Evolutionary conservation across 92 coral and sea anemone species (phyloP).

Genomic region (Epizoanthus stellaris): DNA sequence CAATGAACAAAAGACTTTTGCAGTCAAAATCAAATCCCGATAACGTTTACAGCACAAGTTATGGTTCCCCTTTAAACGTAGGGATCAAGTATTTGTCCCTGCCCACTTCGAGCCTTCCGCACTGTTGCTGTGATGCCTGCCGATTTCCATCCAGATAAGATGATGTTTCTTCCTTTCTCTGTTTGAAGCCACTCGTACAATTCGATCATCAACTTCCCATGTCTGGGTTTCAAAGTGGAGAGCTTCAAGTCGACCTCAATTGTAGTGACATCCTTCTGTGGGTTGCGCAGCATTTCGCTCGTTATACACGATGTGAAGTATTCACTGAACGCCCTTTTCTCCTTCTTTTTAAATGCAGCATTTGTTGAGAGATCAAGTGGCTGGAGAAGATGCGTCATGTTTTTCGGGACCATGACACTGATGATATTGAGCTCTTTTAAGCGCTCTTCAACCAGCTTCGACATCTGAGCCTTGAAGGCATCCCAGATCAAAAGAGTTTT

Average conservation of each 20-base stretch:
- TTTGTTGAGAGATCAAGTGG: constrained; percentile 70
- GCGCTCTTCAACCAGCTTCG: constrained; percentile 32
- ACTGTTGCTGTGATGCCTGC: constrained; percentile 42
- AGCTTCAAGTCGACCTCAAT: constrained; percentile 68
- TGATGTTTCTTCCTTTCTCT: constrained; percentile 52
- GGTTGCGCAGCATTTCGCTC: constrained; percentile 61
- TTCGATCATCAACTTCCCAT: constrained; percentile 62
- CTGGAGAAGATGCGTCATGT: constrained; percentile 71
- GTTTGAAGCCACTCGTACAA: constrained; percentile 61
- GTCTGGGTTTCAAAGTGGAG: constrained; percentile 68
- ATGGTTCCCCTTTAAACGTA: constrained; percentile 31
- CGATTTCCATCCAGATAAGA: constrained; percentile 64
- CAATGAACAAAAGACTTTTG: background rate
- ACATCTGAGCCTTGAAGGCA: constrained; percentile 58
- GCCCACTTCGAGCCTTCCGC: constrained; percentile 36
- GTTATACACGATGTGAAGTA: constrained; percentile 72
- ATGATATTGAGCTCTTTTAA: constrained; percentile 52
- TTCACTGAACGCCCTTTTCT: constrained; percentile 69
- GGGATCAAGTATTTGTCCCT: constrained; percentile 45
- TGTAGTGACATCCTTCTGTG: constrained; percentile 65
- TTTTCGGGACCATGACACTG: constrained; percentile 67
- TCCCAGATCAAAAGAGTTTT: constrained; percentile 69
- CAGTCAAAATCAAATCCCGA: background rate
- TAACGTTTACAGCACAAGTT: background rate
- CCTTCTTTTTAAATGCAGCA: constrained; percentile 67